Conservation (phyloP, 2,888 invertebrate species). For the Laothoe populi region DNA sequence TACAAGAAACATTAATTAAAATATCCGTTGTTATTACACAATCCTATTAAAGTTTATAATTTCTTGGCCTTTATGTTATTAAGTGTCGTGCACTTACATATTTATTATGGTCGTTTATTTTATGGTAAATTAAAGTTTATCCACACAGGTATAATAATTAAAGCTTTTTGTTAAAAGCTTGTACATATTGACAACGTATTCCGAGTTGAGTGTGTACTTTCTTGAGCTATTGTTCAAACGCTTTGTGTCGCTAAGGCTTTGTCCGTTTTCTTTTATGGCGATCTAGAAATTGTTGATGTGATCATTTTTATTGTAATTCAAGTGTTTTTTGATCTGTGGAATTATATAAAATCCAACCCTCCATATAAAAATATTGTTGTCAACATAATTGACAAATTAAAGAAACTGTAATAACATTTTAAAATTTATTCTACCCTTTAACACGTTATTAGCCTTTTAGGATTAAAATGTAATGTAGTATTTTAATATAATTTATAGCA, state of each 20-base stretch:
- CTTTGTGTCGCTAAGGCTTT: slow-evolving; percentile 54
- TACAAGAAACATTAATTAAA: background rate
- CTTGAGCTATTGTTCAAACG: slow-evolving; percentile 56
- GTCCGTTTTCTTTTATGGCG: slow-evolving; percentile 56
- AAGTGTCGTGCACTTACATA: background rate
- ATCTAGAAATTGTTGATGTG: slow-evolving; percentile 49
- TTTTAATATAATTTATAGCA: no score
- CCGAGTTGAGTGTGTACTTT: slow-evolving; percentile 49
- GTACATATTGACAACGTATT: slow-evolving; percentile 42
- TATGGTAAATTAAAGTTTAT: background rate
- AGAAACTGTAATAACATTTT: no score
- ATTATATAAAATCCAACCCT: background rate
- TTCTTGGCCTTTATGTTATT: background rate
- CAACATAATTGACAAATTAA: no score
- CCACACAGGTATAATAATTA: no score
- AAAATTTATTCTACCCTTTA: no score
- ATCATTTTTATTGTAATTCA: slow-evolving; percentile 42
- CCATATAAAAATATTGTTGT: no score
- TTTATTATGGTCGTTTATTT: background rate
- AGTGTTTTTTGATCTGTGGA: background rate
- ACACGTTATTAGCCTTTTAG: no score
- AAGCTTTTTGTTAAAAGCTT: slow-evolving; percentile 41
- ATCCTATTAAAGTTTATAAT: background rate
- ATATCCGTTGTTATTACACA: background rate
- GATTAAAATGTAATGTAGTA: no score